A percentile compares a stretch with the other conserved stretches of the same genome.
phyloP scores from a whole-genome alignment of 2,888 invertebrate genomes.

The Melanargia galathea region DNA sequence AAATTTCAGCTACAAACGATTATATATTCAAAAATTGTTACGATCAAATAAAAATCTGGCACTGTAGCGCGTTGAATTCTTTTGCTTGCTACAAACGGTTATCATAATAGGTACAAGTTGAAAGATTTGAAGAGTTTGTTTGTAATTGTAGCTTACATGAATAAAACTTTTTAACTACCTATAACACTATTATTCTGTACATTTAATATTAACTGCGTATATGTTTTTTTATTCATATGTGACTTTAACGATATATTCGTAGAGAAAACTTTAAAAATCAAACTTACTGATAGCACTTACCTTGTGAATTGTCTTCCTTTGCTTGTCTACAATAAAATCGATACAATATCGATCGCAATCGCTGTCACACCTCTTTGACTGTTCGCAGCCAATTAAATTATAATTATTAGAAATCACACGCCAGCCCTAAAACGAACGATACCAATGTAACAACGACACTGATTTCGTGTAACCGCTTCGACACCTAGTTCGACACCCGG shows the following conservation, averaged over 20 bases:
- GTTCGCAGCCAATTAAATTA: constrained; percentile 60
- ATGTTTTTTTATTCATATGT: not conserved
- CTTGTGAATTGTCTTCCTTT: constrained; percentile 51
- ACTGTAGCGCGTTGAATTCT: constrained; percentile 60
- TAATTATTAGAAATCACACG: constrained; percentile 59
- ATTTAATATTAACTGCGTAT: not conserved
- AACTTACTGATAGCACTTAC: constrained; percentile 44
- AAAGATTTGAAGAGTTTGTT: not conserved
- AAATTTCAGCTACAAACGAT: too few relatives aligned
- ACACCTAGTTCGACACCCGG: constrained; percentile 60
- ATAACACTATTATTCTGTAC: not conserved
- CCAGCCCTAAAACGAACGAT: constrained; percentile 68
- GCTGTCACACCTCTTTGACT: constrained; percentile 53
- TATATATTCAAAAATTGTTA: not conserved
- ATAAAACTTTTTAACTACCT: not conserved
- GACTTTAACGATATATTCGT: not conserved
- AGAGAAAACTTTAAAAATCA: not conserved
- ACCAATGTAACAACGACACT: constrained; percentile 69
- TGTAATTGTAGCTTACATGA: not conserved
- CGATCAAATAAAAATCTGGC: too few relatives aligned
- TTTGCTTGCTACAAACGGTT: constrained; percentile 42
- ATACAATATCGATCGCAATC: constrained; percentile 41
- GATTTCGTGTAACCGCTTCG: constrained; percentile 62
- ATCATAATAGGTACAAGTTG: not conserved
- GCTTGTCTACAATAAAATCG: constrained; percentile 28